A percentile compares a stretch with the other conserved stretches of the same genome.
Conservation (phyloP, 2,888 invertebrate species). For the Macrosiphum euphorbiae region DNA sequence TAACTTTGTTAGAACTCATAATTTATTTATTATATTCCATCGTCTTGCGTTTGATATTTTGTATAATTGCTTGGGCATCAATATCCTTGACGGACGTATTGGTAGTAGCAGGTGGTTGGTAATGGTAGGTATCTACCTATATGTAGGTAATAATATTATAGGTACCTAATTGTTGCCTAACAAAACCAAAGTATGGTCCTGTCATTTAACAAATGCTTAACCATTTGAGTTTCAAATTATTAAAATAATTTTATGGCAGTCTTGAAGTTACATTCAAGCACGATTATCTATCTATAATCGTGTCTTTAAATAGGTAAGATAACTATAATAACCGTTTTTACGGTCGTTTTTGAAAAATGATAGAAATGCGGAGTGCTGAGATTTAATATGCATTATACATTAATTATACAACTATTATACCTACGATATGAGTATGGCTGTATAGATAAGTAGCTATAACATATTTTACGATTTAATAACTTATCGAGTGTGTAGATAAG, state of each 20-base stretch:
- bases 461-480: background rate
- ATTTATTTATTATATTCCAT: background rate
- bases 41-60: background rate
- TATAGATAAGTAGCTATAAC: background rate
- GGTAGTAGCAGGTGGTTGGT: background rate
- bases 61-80: background rate
- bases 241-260: background rate
- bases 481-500: background rate
- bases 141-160: background rate
- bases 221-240: background rate
- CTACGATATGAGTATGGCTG: background rate
- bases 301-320: background rate
- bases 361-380: background rate
- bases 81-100: background rate
- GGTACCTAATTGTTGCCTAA: background rate
- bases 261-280: background rate
- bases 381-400: background rate
- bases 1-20: background rate
- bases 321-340: background rate
- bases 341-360: background rate
- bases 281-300: no score
- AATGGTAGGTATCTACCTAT: background rate
- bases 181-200: background rate
- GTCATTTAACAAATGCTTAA: background rate
- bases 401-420: background rate